Evolutionary conservation across 2,113 vertebrate species (phyloP), one percentile per base, ranked within the genome.

Genomic region (Mirounga angustirostris): DNA sequence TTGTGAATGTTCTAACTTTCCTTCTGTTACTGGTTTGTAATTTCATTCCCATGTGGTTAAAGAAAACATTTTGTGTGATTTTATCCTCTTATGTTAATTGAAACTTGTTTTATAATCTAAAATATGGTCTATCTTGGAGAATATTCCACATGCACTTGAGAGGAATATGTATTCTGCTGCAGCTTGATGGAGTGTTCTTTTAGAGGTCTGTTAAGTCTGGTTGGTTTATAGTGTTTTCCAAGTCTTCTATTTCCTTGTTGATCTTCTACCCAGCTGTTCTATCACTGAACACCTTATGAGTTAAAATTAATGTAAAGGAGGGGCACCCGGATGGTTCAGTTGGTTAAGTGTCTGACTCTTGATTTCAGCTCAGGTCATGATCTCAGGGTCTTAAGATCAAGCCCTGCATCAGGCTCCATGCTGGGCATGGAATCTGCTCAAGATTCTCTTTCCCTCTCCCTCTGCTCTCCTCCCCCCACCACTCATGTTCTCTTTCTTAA

Each of bases 21-120:
- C 69, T 90, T 83, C n/a, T n/a, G 15, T 54, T 36, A 95, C 10
- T 90, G n/a, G 22, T 74, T 90, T 95, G 21, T 76, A 67, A 90
- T 65, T 84, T 56, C 15, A 36, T 67, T 78, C 50, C 50, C 65
- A 67, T 50, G 69, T 36, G 21, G n/a, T 67, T 67, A 85, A 76
- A 87, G 36, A 59, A 95, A 91, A 85, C 56, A 63, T 28, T 82
- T 63, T 50, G 7, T 54, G 14, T 74, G 6, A 71, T 26, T 65
- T 67, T 26, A 43, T 40, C 15, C 16, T 93, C 58, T 78, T 76
- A 30, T 59, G 40, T 28, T 84, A 84, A 95, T 12, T 84, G 43
- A 95, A 22, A 36, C 26, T 81, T 46, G n/a, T 24, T 56, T 95
- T 59, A 78, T 26, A 11, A 26, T 40, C 67, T 83, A 76, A 73